Percentiles rank a stretch among this genome's conserved stretches.
phyloP scores from a whole-genome alignment of 2,797 vertebrate genomes.

The Notolepis coatsorum region DNA sequence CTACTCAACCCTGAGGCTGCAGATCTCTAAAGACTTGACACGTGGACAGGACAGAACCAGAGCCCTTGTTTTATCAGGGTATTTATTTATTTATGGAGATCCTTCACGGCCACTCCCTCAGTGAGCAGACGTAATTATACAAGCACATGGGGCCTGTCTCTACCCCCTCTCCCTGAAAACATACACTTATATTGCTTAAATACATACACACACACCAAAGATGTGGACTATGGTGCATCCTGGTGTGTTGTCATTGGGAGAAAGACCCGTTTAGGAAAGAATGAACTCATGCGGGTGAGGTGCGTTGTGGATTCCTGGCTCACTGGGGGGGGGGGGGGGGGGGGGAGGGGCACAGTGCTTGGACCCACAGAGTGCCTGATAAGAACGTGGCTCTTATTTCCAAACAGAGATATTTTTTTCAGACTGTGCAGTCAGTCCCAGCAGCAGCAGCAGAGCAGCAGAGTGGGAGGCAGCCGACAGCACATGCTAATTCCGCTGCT shows the following conservation, averaged over 20 bases:
- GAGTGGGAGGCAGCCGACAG: slow-evolving; percentile 47
- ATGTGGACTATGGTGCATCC: slow-evolving; percentile 19
- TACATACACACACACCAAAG: slow-evolving; percentile 16
- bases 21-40: slow-evolving; percentile 74
- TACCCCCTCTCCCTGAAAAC: slow-evolving; percentile 35
- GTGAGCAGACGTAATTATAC: slow-evolving; percentile 56
- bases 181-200: slow-evolving; percentile 25
- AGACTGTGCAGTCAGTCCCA: slow-evolving; percentile 59
- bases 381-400: slow-evolving; percentile 47
- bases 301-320: slow-evolving; percentile 28
- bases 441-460: slow-evolving; percentile 52
- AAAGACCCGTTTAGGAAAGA: slow-evolving; percentile 8
- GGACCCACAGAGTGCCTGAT: slow-evolving; percentile 45
- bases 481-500: slow-evolving; percentile 48
- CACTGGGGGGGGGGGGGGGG: slow-evolving; percentile 37
- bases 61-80: slow-evolving; percentile 63
- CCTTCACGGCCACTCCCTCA: slow-evolving; percentile 65
- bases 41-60: slow-evolving; percentile 67
- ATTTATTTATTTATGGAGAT: slow-evolving; percentile 86
- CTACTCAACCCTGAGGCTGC: slow-evolving; percentile 70
- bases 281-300: slow-evolving; percentile 37
- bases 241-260: slow-evolving; percentile 29
- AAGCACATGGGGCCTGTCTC: slow-evolving; percentile 55
- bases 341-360: slow-evolving; percentile 36
- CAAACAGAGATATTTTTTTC: slow-evolving; percentile 47